Percentiles rank a stretch among this genome's conserved stretches.
Evolutionary conservation across 2,113 vertebrate genomes (phyloP).

Genomic region (Australoheros scitulus): DNA sequence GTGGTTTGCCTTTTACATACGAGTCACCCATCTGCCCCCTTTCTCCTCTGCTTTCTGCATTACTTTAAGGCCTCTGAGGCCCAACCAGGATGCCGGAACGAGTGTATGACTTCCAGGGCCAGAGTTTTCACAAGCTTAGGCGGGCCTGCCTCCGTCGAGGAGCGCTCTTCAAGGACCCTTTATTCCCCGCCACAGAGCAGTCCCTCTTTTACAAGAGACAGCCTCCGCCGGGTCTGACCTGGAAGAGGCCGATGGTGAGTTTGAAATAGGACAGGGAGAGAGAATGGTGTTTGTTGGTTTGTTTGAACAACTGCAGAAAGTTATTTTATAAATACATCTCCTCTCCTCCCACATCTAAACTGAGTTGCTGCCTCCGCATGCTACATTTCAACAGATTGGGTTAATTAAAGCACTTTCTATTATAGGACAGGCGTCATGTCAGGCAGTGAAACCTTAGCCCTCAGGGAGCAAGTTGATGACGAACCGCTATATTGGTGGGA

Average conservation of each 20-base stretch:
- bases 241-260: constrained; percentile 83
- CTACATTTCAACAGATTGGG: constrained; percentile 49
- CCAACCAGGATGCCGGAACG: constrained; percentile 65
- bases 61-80: neutral
- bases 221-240: constrained; percentile 77
- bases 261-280: neutral
- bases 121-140: constrained; percentile 78
- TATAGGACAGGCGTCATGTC: constrained; percentile 44
- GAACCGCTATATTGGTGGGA: constrained; percentile 7
- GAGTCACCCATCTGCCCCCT: neutral
- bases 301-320: neutral
- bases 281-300: neutral
- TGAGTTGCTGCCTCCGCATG: constrained; percentile 24
- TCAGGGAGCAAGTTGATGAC: constrained; percentile 29
- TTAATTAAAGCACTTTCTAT: constrained; percentile 74
- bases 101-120: constrained; percentile 74
- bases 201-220: constrained; percentile 82
- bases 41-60: neutral
- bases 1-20: neutral
- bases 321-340: constrained; percentile 5
- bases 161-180: constrained; percentile 80
- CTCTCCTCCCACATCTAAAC: constrained; percentile 30
- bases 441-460: constrained; percentile 58
- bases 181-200: constrained; percentile 75
- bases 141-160: constrained; percentile 71